Conservation (phyloP, 2,113 vertebrate genomes). For the Cricetomys ansorgei region DNA sequence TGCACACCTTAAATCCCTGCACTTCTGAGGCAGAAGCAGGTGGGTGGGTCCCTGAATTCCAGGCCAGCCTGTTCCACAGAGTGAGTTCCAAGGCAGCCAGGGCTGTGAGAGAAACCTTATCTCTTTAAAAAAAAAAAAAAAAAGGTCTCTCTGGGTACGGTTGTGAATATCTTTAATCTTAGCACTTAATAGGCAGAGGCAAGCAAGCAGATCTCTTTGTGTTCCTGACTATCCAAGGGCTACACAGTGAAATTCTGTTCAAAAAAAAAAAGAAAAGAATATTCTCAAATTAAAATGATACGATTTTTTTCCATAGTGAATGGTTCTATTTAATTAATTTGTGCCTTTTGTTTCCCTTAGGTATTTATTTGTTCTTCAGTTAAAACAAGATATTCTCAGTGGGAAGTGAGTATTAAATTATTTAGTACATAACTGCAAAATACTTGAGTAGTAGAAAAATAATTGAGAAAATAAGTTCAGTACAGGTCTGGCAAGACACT, state of each 20-base stretch:
- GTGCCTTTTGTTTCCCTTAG: constrained; percentile 85
- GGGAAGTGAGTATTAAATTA: constrained; percentile 93
- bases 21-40: neutral
- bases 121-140: too few relatives aligned
- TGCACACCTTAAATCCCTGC: neutral
- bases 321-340: constrained; percentile 53
- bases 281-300: neutral
- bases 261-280: neutral
- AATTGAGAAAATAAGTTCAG: constrained; percentile 23
- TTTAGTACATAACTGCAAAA: constrained; percentile 32
- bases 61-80: too few relatives aligned
- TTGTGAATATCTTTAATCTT: too few relatives aligned
- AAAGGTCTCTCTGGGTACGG: too few relatives aligned
- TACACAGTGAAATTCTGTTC: neutral
- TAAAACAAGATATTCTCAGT: constrained; percentile 98
- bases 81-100: too few relatives aligned
- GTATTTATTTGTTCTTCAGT: constrained; percentile 98
- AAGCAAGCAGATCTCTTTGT: too few relatives aligned
- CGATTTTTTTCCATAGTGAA: constrained; percentile 18
- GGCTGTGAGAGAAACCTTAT: too few relatives aligned
- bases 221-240: too few relatives aligned
- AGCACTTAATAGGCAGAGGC: too few relatives aligned
- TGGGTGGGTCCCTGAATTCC: neutral
- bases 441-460: constrained; percentile 51
- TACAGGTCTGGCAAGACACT: too few relatives aligned